Conservation (phyloP, 2,888 invertebrate species). For the Mystacides longicornis region DNA sequence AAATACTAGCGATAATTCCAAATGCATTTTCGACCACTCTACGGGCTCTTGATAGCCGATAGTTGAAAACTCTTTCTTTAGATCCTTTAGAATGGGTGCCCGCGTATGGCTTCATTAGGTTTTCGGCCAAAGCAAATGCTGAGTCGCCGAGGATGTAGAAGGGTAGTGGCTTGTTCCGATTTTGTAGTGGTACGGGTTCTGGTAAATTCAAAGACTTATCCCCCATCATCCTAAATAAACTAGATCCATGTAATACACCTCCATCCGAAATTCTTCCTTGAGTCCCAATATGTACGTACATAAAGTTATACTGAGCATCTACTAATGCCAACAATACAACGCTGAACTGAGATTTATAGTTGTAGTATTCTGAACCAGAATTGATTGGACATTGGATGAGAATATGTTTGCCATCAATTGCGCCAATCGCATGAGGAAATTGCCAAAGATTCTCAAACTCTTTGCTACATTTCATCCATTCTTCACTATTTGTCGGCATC, state of each 20-base stretch:
- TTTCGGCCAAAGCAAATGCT: background rate
- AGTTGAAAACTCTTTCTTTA: background rate
- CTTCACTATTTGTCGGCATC: background rate
- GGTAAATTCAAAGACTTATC: background rate
- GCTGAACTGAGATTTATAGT: background rate
- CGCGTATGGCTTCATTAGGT: slow-evolving; percentile 4
- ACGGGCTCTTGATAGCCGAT: slow-evolving; percentile 2
- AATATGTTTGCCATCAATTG: background rate
- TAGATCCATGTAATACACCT: slow-evolving; percentile 1
- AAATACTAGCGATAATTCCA: background rate
- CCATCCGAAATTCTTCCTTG: slow-evolving; percentile 10
- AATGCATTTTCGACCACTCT: slow-evolving; percentile 8
- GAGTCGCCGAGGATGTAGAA: background rate
- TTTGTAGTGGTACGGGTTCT: background rate
- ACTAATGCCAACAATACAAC: slow-evolving; percentile 4
- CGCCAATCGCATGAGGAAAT: background rate
- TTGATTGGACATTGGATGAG: background rate
- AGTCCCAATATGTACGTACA: slow-evolving; percentile 1
- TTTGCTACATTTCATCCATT: background rate
- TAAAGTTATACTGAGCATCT: slow-evolving; percentile 4
- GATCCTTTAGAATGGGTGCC: background rate
- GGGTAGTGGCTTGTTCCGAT: background rate
- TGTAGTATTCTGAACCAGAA: background rate
- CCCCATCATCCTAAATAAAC: background rate
- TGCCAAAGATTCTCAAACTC: background rate